Evolutionary conservation across 2,797 vertebrate genomes (phyloP), one percentile per base, ranked within the genome.

Genomic region (Sibirionetta formosa): DNA sequence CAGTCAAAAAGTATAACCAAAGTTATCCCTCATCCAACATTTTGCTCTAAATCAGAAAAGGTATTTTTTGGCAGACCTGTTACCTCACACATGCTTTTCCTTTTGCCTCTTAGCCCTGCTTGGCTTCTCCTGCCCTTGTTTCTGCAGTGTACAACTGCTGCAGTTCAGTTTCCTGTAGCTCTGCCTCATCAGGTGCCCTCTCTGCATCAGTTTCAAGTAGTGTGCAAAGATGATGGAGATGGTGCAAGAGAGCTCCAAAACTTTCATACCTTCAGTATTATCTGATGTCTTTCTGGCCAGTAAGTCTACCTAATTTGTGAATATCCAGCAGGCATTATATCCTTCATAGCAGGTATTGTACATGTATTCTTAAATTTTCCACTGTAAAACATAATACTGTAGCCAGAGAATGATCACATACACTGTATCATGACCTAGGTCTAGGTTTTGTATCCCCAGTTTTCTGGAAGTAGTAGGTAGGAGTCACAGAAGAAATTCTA

Each of bases 381-480:
- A 1, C 3, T 31, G 46, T 36, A 58, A 54, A 68, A 27, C 7
- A 22, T 0, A 31, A 14, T 0, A 0, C 0, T 23, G 19, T 57
- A 73, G 31, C n/a, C 38, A 68, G 51, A 18, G 33, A 7, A 57
- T 2, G 40, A 18, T 36, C 44, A 44, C 38, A 23, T 26, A 29
- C 7, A 7, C 50, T 68, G 53, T 4, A 33, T 35, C 35, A 36
- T 35, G 53, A 53, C 33, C 69, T 10, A 24, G 20, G 20, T 44
- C 42, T 50, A 82, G 4, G 17, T 73, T 17, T 4, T 2, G 33
- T 1, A 4, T 40, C 68, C 44, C 38, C 33, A 20, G 7, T 18
- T 29, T 91, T 68, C 76, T 90, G 71, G 35, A 38, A 65, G 50
- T 3, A 70, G 38, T 23, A 63, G 18, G 35, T 23, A 27, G 7